These are phyloP conservation scores for Isaurus tuberculatus DNA, from an alignment of 92 coral and sea anemone species.

Conservation along the genomic window DNA sequence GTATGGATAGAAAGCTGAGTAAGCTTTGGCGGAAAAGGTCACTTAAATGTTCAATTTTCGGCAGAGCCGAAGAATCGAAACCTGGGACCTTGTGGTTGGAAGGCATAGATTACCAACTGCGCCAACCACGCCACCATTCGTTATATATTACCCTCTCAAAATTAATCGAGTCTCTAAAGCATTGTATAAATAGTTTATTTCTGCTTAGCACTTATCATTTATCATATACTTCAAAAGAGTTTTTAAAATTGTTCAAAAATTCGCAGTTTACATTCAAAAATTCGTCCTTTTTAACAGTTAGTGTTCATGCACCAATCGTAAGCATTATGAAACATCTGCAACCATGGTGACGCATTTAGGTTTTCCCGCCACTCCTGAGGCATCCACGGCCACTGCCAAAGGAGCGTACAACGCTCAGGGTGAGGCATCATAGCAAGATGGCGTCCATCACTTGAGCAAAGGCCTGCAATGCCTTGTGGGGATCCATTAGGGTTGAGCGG, in stretches of 20 bases:
- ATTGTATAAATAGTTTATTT: neutral
- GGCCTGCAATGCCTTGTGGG: slow-evolving; percentile 94
- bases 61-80: too few relatives aligned
- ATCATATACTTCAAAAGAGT: neutral
- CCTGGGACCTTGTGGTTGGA: too few relatives aligned
- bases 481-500: slow-evolving; percentile 98
- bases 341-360: slow-evolving; percentile 89
- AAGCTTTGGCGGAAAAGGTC: too few relatives aligned
- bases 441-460: slow-evolving; percentile 93
- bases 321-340: slow-evolving; percentile 96
- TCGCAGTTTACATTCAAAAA: neutral
- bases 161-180: neutral
- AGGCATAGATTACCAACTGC: too few relatives aligned
- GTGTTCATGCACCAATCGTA: slow-evolving; percentile 77
- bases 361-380: slow-evolving; percentile 85
- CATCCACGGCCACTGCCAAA: slow-evolving; percentile 99
- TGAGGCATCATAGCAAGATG: slow-evolving; percentile 99
- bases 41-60: too few relatives aligned
- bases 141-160: too few relatives aligned
- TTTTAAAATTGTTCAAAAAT: neutral
- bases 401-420: slow-evolving; percentile 93
- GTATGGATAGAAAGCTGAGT: too few relatives aligned
- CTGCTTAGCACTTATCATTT: neutral
- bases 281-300: neutral
- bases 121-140: too few relatives aligned